Conservation (phyloP, 2,888 invertebrate species). For the Troilus luridus region DNA sequence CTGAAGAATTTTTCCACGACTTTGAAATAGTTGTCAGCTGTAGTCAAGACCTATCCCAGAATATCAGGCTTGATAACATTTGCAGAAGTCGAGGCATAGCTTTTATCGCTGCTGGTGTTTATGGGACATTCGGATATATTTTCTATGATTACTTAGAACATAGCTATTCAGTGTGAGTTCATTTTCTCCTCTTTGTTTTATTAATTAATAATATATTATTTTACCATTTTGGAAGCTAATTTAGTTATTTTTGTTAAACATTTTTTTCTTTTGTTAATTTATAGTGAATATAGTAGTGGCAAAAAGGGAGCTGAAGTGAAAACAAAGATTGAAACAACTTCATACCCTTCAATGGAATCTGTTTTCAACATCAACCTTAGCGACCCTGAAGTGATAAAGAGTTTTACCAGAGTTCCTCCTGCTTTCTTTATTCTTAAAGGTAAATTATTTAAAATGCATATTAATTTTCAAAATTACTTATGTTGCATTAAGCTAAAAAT, state of each 20-base stretch:
- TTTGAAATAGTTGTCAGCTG: slow-evolving; percentile 91
- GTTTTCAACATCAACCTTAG: slow-evolving; percentile 18
- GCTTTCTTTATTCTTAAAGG: slow-evolving; percentile 35
- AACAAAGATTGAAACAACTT: slow-evolving; percentile 7
- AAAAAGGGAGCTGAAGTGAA: slow-evolving; percentile 2
- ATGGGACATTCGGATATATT: slow-evolving; percentile 93
- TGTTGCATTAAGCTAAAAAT: background rate
- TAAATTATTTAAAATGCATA: background rate
- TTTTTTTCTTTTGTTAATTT: background rate
- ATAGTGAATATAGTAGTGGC: background rate
- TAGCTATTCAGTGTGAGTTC: slow-evolving; percentile 82
- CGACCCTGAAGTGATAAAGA: background rate
- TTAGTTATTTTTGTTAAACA: background rate
- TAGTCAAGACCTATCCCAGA: slow-evolving; percentile 79
- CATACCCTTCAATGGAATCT: slow-evolving; percentile 33
- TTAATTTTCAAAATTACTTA: background rate
- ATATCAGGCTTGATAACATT: slow-evolving; percentile 81
- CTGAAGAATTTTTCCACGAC: slow-evolving; percentile 70
- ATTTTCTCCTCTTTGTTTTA: background rate
- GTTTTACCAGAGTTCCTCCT: background rate
- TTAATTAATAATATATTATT: background rate
- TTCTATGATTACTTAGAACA: slow-evolving; percentile 91
- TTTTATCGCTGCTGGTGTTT: slow-evolving; percentile 92
- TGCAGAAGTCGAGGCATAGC: slow-evolving; percentile 83
- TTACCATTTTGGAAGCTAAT: background rate